Evolutionary conservation across 1,140 invertebrate species (phyloP).

Genomic region (Heliconius nattereri): DNA sequence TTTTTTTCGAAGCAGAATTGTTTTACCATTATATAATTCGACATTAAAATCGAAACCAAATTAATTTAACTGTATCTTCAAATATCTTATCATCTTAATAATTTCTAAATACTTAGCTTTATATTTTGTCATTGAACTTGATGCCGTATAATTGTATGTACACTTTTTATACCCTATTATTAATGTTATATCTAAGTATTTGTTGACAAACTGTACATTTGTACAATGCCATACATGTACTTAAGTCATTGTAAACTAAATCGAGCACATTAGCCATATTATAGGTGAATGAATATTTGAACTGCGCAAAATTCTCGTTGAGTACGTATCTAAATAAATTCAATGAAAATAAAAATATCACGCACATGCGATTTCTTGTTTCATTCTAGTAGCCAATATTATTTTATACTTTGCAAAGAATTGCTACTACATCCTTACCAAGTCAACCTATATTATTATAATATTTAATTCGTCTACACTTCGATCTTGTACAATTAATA

Average conservation of each 20-base stretch:
- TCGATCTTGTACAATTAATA: too few relatives aligned
- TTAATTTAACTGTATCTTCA: too few relatives aligned
- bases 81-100: not conserved
- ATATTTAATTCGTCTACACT: too few relatives aligned
- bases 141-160: conserved; percentile 53
- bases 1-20: too few relatives aligned
- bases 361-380: conserved; percentile 74
- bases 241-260: conserved; percentile 68
- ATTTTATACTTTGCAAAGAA: not conserved
- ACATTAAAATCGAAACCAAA: too few relatives aligned
- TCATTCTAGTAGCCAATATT: conserved; percentile 49
- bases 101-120: not conserved
- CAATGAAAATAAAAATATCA: conserved; percentile 75
- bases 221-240: conserved; percentile 62
- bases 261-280: conserved; percentile 73
- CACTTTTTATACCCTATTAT: conserved; percentile 65
- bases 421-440: too few relatives aligned
- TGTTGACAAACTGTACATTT: conserved; percentile 48
- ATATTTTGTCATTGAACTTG: conserved; percentile 23
- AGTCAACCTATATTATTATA: too few relatives aligned
- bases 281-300: conserved; percentile 72
- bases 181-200: conserved; percentile 48
- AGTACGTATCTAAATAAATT: conserved; percentile 62
- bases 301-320: conserved; percentile 70
- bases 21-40: too few relatives aligned